Conservation (phyloP, 2,113 vertebrate species). For the Macquaria australasica region DNA sequence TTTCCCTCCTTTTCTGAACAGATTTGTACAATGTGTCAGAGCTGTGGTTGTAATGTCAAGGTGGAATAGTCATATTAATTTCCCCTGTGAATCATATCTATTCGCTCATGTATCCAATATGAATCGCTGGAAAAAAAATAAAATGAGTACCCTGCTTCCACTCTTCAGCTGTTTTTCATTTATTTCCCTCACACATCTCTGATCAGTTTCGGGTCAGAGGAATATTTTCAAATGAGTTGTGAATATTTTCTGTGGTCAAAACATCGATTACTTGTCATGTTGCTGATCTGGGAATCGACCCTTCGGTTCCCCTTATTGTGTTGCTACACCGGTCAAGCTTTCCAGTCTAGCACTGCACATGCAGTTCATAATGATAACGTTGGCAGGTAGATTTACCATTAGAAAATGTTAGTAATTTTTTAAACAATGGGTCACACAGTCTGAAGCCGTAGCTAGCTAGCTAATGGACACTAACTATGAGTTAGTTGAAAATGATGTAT, state of each 20-base stretch:
- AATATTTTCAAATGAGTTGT: not conserved
- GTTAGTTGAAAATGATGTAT: not conserved
- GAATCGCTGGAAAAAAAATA: not conserved
- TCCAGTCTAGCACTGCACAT: not conserved
- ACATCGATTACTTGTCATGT: not conserved
- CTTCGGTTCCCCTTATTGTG: not conserved
- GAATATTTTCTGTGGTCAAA: not conserved
- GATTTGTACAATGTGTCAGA: not conserved
- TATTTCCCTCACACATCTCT: not conserved
- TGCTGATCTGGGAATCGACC: not conserved
- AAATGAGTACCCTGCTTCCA: not conserved
- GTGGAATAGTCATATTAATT: constrained; percentile 37
- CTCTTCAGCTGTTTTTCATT: not conserved
- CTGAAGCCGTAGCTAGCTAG: not conserved
- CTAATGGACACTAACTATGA: not conserved
- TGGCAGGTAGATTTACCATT: not conserved
- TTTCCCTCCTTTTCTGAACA: not conserved
- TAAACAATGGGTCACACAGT: not conserved
- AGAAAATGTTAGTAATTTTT: not conserved
- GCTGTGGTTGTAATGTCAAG: constrained; percentile 9
- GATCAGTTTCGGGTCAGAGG: not conserved
- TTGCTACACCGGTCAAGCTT: not conserved
- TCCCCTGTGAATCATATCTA: constrained; percentile 41
- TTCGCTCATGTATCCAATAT: constrained; percentile 11
- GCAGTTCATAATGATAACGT: not conserved